These are phyloP conservation scores for Cenopis cana DNA, from an alignment of 2,888 invertebrate genomes.

Conservation along the genomic window DNA sequence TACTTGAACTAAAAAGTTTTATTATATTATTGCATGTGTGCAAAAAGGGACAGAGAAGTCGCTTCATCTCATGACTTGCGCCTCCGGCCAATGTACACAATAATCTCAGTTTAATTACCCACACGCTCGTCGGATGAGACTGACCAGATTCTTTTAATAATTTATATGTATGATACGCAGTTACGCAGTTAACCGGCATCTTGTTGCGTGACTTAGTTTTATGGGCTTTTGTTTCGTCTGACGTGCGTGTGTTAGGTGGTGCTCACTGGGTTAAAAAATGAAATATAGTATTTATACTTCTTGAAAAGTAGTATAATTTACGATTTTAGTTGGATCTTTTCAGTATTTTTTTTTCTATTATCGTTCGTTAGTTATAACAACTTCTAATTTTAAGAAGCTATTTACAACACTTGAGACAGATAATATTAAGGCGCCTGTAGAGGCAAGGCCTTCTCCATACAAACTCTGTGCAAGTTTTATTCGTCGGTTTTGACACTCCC, in stretches of 20 bases:
- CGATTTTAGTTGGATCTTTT: not conserved
- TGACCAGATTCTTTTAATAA: slow-evolving; percentile 75
- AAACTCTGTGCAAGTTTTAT: no score
- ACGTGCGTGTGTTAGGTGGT: slow-evolving; percentile 15
- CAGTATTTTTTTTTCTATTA: not conserved
- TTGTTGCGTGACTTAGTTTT: slow-evolving; percentile 19
- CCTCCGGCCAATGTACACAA: slow-evolving; percentile 53
- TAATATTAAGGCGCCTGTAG: no score
- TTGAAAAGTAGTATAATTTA: not conserved
- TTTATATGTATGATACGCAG: no score
- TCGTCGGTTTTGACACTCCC: no score
- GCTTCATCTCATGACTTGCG: slow-evolving; percentile 48
- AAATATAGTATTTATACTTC: not conserved
- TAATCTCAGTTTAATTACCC: slow-evolving; percentile 67
- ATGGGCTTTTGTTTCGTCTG: slow-evolving; percentile 7
- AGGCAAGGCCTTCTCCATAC: no score
- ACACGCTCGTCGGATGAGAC: slow-evolving; percentile 65
- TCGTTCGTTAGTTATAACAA: no score
- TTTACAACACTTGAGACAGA: no score
- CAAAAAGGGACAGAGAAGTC: no score
- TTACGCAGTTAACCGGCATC: slow-evolving; percentile 48
- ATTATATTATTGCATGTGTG: no score
- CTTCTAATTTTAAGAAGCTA: no score
- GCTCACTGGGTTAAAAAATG: not conserved
- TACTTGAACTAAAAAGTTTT: no score